Evolutionary conservation across 1,140 invertebrate species (phyloP).

Genomic region (Anastatus disparis): DNA sequence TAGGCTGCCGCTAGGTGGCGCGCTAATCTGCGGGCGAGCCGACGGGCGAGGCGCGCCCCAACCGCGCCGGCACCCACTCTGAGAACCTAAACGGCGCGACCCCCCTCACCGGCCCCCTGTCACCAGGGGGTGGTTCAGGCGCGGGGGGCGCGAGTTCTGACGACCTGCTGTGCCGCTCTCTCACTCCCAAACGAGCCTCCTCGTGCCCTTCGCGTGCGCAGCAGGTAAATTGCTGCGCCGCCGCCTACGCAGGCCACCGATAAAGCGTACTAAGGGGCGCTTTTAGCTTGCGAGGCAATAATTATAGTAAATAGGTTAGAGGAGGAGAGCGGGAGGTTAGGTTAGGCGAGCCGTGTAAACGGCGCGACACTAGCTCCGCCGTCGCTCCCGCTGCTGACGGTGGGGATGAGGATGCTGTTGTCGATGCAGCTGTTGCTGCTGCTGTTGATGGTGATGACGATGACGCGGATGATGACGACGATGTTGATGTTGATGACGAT

Average conservation of each 20-base stretch:
- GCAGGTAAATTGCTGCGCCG: too few species aligned
- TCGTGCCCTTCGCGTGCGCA: too few species aligned
- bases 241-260: too few species aligned
- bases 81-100: constrained; percentile 42
- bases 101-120: constrained; percentile 63
- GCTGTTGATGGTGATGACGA: not conserved
- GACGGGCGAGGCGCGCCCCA: constrained; percentile 64
- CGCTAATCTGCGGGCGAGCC: constrained; percentile 63
- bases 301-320: too few species aligned
- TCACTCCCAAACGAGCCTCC: not conserved
- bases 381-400: not conserved
- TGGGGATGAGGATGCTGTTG: too few species aligned
- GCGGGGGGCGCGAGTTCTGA: constrained; percentile 47
- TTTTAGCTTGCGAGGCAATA: too few species aligned
- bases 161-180: constrained; percentile 13
- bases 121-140: constrained; percentile 61
- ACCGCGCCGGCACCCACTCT: constrained; percentile 63
- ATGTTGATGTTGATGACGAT: not conserved
- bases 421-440: not conserved
- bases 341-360: too few species aligned
- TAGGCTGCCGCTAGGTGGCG: constrained; percentile 54
- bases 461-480: not conserved
- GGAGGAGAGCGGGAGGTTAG: too few species aligned
- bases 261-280: too few species aligned
- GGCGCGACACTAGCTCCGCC: not conserved